A percentile compares a stretch with the other conserved stretches of the same genome.
Evolutionary conservation across 2,888 invertebrate species (phyloP).

Genomic region (Yponomeuta sedellus): DNA sequence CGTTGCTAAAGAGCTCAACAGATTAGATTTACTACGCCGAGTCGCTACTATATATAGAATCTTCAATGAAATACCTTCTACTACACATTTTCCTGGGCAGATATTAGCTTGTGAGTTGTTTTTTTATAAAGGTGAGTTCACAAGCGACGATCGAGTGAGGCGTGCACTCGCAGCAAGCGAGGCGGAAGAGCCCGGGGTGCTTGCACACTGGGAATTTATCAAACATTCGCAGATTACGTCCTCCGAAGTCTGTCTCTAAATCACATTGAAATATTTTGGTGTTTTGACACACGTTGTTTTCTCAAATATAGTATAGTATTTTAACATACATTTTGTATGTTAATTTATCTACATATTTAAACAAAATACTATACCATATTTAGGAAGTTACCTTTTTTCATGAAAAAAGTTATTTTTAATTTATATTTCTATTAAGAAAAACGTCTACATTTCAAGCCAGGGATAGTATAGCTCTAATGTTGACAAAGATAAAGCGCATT

Average conservation of each 20-base stretch:
- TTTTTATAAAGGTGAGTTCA: slow-evolving; percentile 53
- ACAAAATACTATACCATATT: too few relatives aligned
- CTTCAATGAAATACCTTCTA: background rate
- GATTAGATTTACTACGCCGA: too few relatives aligned
- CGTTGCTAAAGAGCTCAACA: too few relatives aligned
- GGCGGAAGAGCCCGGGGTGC: slow-evolving; percentile 59
- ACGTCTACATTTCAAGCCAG: too few relatives aligned
- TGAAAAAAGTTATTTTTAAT: too few relatives aligned
- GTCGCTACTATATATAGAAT: too few relatives aligned
- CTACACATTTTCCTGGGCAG: background rate
- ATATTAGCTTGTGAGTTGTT: background rate
- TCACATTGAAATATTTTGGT: background rate
- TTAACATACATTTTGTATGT: too few relatives aligned
- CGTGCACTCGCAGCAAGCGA: slow-evolving; percentile 60
- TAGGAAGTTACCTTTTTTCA: too few relatives aligned
- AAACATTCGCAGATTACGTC: slow-evolving; percentile 27
- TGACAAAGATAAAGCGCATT: too few relatives aligned
- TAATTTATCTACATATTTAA: too few relatives aligned
- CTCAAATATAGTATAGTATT: background rate
- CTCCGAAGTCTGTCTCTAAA: background rate
- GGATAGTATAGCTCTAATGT: too few relatives aligned
- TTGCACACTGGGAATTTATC: slow-evolving; percentile 60
- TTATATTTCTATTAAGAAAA: too few relatives aligned
- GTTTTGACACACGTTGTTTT: background rate
- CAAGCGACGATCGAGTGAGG: slow-evolving; percentile 50